Conservation (phyloP, 2,888 invertebrate genomes). For the Ectropis crepuscularia region DNA sequence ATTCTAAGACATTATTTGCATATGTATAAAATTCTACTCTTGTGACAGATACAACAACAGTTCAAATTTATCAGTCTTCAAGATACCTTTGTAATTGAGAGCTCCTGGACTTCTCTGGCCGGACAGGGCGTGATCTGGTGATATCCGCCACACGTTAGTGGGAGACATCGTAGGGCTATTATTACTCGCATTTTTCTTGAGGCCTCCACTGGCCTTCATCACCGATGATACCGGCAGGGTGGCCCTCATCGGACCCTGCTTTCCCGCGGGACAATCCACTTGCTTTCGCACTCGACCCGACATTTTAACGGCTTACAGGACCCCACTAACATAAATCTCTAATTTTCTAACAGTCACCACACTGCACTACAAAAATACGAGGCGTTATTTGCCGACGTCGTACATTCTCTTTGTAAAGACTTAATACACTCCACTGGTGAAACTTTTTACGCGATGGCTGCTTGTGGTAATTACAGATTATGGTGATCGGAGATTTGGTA, state of each 20-base stretch:
- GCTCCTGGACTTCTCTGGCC: constrained; percentile 91
- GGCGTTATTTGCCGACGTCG: constrained; percentile 68
- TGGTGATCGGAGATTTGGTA: constrained; percentile 42
- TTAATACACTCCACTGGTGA: constrained; percentile 55
- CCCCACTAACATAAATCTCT: constrained; percentile 52
- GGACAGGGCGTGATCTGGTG: constrained; percentile 88
- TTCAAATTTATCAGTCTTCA: too few species aligned
- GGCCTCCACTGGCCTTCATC: constrained; percentile 86
- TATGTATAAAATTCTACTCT: too few species aligned
- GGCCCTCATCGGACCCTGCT: constrained; percentile 89
- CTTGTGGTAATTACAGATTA: constrained; percentile 25
- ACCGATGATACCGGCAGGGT: constrained; percentile 91
- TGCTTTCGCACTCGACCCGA: constrained; percentile 87
- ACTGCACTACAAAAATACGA: constrained; percentile 65
- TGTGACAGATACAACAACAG: too few species aligned
- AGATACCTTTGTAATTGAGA: constrained; percentile 88
- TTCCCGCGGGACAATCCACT: constrained; percentile 86
- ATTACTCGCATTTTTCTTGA: constrained; percentile 85
- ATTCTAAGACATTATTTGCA: too few species aligned
- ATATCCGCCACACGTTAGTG: constrained; percentile 88
- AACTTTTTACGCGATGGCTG: constrained; percentile 33
- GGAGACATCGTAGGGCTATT: constrained; percentile 88
- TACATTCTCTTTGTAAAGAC: constrained; percentile 74
- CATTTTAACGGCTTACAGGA: constrained; percentile 68
- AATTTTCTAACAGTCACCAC: constrained; percentile 54